phyloP scores from a whole-genome alignment of 2,113 vertebrate genomes.

The Chelonoidis abingdonii region DNA sequence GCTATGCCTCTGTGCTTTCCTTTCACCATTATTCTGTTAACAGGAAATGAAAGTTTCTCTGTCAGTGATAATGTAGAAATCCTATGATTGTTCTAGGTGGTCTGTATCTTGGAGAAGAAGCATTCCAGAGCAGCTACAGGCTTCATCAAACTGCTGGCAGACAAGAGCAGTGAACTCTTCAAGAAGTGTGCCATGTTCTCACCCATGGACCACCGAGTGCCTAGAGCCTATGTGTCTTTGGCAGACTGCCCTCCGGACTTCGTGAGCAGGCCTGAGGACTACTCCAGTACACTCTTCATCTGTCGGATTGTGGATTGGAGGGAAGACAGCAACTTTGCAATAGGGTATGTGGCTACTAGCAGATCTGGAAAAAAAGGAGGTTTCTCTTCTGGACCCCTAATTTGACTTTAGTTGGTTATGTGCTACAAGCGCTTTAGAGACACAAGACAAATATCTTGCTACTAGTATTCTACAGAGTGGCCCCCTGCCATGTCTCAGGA shows the following conservation, averaged over 20 bases:
- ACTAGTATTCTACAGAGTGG: background rate
- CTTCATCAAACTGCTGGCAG: constrained; percentile 90
- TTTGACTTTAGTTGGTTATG: background rate
- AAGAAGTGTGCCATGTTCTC: constrained; percentile 91
- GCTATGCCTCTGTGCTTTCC: background rate
- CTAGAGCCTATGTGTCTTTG: constrained; percentile 89
- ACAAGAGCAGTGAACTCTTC: constrained; percentile 88
- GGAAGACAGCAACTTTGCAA: constrained; percentile 91
- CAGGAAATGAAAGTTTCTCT: background rate
- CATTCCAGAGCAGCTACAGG: constrained; percentile 94
- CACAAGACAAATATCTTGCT: background rate
- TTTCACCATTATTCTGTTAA: background rate
- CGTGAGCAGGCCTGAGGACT: constrained; percentile 83
- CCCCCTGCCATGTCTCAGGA: background rate
- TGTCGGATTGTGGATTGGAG: constrained; percentile 93
- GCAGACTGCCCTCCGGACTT: constrained; percentile 91
- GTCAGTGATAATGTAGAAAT: constrained; percentile 22
- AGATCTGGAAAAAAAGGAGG: background rate
- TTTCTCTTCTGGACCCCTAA: constrained; percentile 8
- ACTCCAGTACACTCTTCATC: constrained; percentile 89
- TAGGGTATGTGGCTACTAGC: constrained; percentile 83
- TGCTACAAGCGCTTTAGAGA: background rate
- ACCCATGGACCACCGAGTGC: constrained; percentile 94
- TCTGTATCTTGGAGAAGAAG: constrained; percentile 94
- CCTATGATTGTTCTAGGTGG: constrained; percentile 83